Evolutionary conservation across 2,797 vertebrate species (phyloP).

Genomic region (Cirrhinus molitorella): DNA sequence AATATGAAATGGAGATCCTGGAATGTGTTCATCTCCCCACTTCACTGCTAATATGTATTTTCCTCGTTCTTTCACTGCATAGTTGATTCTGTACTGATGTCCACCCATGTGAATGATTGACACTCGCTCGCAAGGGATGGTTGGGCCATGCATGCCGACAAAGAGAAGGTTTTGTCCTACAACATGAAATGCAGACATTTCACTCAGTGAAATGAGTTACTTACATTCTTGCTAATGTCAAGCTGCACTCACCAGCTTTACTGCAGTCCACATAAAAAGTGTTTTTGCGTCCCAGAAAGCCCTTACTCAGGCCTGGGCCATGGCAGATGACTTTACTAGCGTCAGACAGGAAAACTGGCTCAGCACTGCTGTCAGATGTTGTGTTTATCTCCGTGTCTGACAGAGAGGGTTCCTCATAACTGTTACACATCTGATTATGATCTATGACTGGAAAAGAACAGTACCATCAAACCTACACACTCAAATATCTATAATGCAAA

Average conservation of each 20-base stretch:
- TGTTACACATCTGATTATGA: conserved; percentile 31
- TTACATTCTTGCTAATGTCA: conserved; percentile 1
- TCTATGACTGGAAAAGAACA: not conserved
- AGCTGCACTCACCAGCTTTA: conserved; percentile 74
- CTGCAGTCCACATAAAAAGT: conserved; percentile 82
- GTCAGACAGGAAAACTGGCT: conserved; percentile 65
- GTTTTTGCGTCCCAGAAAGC: conserved; percentile 77
- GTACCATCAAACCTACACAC: not conserved
- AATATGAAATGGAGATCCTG: conserved; percentile 30
- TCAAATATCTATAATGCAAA: not conserved
- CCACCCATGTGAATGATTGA: conserved; percentile 80
- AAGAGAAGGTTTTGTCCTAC: conserved; percentile 75
- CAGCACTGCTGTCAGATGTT: conserved; percentile 42
- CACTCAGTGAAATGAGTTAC: not conserved
- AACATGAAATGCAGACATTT: not conserved
- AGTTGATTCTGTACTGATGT: conserved; percentile 77
- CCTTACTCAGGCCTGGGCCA: conserved; percentile 78
- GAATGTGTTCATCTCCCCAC: conserved; percentile 41
- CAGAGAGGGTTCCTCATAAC: not conserved
- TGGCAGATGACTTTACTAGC: conserved; percentile 79
- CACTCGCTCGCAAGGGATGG: conserved; percentile 79
- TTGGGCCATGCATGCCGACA: conserved; percentile 79
- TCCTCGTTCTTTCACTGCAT: conserved; percentile 61
- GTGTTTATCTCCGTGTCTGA: conserved; percentile 11
- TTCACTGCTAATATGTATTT: conserved; percentile 25